Evolutionary conservation across 2,113 vertebrate genomes (phyloP).

Genomic region (Scartelaos histophorus): DNA sequence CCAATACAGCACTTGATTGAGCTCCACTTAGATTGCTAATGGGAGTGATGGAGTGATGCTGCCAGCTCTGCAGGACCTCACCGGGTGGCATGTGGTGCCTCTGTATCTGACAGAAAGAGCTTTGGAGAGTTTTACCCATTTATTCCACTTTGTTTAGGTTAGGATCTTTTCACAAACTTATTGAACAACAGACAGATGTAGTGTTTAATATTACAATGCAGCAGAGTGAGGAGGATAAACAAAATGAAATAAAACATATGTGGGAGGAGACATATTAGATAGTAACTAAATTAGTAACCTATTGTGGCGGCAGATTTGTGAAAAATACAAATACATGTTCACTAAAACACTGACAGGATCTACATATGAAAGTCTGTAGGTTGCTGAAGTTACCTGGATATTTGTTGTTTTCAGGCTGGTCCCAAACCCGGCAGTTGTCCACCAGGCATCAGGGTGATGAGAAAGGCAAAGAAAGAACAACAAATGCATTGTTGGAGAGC

Average conservation of each 20-base stretch:
- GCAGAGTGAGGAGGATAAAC: not conserved
- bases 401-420: not conserved
- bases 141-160: slow-evolving; percentile 27
- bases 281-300: not conserved
- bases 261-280: not conserved
- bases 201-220: not conserved
- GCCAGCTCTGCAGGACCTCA: slow-evolving; percentile 55
- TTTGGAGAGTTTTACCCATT: slow-evolving; percentile 26
- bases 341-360: not conserved
- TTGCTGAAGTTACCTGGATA: not conserved
- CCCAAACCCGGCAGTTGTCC: not conserved
- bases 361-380: not conserved
- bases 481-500: not conserved
- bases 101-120: slow-evolving; percentile 30
- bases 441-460: not conserved
- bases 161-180: not conserved
- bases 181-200: not conserved
- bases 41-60: slow-evolving; percentile 64
- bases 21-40: slow-evolving; percentile 71
- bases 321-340: not conserved
- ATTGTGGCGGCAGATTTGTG: not conserved
- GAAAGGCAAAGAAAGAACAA: not conserved
- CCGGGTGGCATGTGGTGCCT: slow-evolving; percentile 43
- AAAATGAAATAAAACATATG: not conserved
- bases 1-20: slow-evolving; percentile 68